A percentile compares a stretch with the other conserved stretches of the same genome.
Conservation (phyloP, 2,888 invertebrate species). For the Odontothrips loti region DNA sequence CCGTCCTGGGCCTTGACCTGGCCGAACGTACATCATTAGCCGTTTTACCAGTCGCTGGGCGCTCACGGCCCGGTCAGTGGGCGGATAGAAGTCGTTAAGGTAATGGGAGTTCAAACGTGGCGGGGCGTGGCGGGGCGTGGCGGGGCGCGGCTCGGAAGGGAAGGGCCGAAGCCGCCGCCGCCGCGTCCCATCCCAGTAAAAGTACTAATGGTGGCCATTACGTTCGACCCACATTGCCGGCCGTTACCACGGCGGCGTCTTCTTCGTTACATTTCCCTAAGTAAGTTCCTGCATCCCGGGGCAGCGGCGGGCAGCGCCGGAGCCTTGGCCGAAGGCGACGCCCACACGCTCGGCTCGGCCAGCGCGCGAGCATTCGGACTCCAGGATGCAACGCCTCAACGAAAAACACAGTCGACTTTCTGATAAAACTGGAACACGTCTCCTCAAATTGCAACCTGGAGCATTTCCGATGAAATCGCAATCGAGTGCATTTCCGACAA, state of each 20-base stretch:
- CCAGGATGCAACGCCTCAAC: too few relatives aligned
- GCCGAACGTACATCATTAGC: background rate
- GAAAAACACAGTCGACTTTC: too few relatives aligned
- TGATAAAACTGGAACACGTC: too few relatives aligned
- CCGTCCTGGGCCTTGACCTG: background rate
- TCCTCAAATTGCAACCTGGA: too few relatives aligned
- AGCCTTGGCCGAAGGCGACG: background rate
- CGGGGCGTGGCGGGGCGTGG: constrained; percentile 12
- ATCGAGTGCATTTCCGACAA: too few relatives aligned
- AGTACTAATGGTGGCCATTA: constrained; percentile 23
- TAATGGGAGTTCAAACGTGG: constrained; percentile 22
- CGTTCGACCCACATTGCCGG: constrained; percentile 1
- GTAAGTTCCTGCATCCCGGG: background rate
- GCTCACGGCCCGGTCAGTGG: background rate
- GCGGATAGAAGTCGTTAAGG: constrained; percentile 5
- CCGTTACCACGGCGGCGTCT: background rate
- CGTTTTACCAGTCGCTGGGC: background rate
- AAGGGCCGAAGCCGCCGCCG: background rate
- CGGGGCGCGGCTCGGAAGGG: background rate
- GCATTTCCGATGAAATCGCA: too few relatives aligned
- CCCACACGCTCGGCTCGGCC: background rate
- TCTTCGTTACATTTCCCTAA: constrained; percentile 18
- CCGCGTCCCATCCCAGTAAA: constrained; percentile 8
- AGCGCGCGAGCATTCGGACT: background rate
- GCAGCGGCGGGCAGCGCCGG: background rate